A percentile compares a stretch with the other conserved stretches of the same genome.
Conservation (phyloP, 2,888 invertebrate species). For the Agapostemon virescens region DNA sequence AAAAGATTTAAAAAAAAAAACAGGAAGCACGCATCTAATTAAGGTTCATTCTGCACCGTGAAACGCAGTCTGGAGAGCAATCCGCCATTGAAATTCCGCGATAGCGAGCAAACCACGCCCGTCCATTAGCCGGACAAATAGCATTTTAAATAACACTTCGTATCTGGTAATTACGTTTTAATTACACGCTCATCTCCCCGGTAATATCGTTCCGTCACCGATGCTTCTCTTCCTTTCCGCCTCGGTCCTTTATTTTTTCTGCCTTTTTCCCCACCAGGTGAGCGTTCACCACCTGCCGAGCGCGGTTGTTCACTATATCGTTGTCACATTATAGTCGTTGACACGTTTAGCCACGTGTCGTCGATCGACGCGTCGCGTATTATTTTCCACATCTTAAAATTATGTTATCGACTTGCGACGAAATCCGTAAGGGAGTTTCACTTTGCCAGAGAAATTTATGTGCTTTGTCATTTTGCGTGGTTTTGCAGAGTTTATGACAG, state of each 20-base stretch:
- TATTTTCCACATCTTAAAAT: not conserved
- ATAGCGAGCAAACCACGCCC: conserved; percentile 31
- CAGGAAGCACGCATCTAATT: conserved; percentile 24
- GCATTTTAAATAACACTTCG: conserved; percentile 55
- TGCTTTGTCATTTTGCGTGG: too few relatives aligned
- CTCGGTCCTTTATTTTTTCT: not conserved
- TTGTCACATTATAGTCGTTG: conserved; percentile 5
- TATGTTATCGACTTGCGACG: too few relatives aligned
- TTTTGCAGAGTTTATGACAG: too few relatives aligned
- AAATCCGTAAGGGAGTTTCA: too few relatives aligned
- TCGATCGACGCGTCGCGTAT: conserved; percentile 66
- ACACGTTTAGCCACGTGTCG: conserved; percentile 66
- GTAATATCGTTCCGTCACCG: conserved; percentile 53
- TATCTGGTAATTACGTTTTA: conserved; percentile 47
- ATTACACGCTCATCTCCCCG: conserved; percentile 51
- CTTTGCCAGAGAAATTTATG: too few relatives aligned
- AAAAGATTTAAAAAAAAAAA: too few relatives aligned
- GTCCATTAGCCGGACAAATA: conserved; percentile 48
- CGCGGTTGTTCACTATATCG: conserved; percentile 4
- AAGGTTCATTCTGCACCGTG: conserved; percentile 16
- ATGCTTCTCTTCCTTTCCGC: conserved; percentile 44
- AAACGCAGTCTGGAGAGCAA: conserved; percentile 13
- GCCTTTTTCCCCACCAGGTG: conserved; percentile 10
- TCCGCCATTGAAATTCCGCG: conserved; percentile 29
- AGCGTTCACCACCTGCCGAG: conserved; percentile 64